phyloP scores from a whole-genome alignment of 1,140 invertebrate species.

The Neodiprion lecontei region DNA sequence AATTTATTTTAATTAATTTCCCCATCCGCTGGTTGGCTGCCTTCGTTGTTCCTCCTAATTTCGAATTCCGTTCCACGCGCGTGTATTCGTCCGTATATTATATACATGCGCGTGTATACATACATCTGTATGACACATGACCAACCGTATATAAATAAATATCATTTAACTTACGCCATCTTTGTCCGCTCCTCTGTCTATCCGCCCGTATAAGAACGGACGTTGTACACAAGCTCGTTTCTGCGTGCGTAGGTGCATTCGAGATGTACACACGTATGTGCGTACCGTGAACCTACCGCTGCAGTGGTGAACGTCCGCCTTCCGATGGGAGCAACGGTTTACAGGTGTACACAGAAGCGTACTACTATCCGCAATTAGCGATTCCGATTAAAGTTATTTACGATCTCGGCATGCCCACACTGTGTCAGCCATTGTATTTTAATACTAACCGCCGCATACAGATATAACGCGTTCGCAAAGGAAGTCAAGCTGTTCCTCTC shows the following conservation, averaged over 20 bases:
- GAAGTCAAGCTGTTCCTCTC: neutral
- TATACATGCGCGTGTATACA: slow-evolving; percentile 19
- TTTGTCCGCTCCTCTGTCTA: slow-evolving; percentile 22
- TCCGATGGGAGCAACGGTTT: slow-evolving; percentile 50
- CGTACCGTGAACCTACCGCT: neutral
- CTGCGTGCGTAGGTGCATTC: neutral
- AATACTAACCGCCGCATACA: slow-evolving; percentile 40
- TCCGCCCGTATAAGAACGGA: slow-evolving; percentile 5
- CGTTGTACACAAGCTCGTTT: slow-evolving; percentile 9
- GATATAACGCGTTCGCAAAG: neutral
- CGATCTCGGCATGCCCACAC: slow-evolving; percentile 52
- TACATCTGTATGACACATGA: neutral
- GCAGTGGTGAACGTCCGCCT: slow-evolving; percentile 28
- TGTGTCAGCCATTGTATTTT: slow-evolving; percentile 62
- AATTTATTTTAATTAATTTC: slow-evolving; percentile 64
- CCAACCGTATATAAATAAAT: slow-evolving; percentile 41
- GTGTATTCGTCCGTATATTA: slow-evolving; percentile 31
- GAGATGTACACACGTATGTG: neutral
- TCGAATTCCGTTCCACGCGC: slow-evolving; percentile 37
- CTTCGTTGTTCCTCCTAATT: neutral
- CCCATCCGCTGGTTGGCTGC: slow-evolving; percentile 43
- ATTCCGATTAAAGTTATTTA: slow-evolving; percentile 63
- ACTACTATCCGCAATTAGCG: slow-evolving; percentile 58
- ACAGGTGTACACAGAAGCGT: slow-evolving; percentile 44
- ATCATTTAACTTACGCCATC: slow-evolving; percentile 43